Evolutionary conservation across 2,888 invertebrate genomes (phyloP).

Genomic region (Hydropsyche betteni): DNA sequence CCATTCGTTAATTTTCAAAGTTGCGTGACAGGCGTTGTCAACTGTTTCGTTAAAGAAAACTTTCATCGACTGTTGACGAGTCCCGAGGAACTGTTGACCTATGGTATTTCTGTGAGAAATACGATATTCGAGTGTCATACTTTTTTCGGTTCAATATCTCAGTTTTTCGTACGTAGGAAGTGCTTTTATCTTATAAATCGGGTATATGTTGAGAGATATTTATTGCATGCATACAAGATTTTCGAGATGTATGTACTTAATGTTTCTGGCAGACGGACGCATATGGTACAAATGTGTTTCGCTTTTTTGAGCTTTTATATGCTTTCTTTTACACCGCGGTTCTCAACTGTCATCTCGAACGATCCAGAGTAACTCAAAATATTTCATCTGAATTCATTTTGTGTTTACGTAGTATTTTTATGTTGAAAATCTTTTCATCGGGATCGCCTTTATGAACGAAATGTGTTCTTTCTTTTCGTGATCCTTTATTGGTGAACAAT

Average conservation of each 20-base stretch:
- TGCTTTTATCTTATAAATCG: too few species aligned
- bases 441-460: neutral
- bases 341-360: neutral
- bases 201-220: too few species aligned
- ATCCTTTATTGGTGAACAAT: constrained; percentile 21
- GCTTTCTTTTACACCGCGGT: constrained; percentile 4
- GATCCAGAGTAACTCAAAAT: neutral
- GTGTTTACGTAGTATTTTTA: neutral
- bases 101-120: too few species aligned
- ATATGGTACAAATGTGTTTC: constrained; percentile 20
- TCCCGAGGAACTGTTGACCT: too few species aligned
- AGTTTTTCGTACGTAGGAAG: too few species aligned
- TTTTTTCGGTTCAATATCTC: too few species aligned
- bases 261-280: constrained; percentile 13
- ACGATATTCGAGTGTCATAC: too few species aligned
- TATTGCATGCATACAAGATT: too few species aligned
- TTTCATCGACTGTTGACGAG: too few species aligned
- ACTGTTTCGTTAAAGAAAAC: neutral
- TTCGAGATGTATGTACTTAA: neutral
- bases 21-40: constrained; percentile 4
- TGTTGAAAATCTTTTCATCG: neutral
- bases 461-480: neutral
- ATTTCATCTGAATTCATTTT: neutral
- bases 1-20: constrained; percentile 10
- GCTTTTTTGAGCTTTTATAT: constrained; percentile 10